Conservation (phyloP, 2,797 vertebrate species). For the Onychomys arenicola region DNA sequence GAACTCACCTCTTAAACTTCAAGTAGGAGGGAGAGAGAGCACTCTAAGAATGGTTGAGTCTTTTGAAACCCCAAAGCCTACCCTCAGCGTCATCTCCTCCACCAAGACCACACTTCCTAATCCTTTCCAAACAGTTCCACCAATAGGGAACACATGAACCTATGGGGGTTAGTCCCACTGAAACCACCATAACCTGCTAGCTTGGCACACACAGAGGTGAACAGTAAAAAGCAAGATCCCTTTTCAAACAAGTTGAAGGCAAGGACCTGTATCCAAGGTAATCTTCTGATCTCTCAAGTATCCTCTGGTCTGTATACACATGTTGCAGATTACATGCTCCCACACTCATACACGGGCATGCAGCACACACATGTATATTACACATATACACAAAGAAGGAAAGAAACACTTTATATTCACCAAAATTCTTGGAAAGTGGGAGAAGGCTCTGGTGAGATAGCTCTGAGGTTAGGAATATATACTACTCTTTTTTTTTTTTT, state of each 20-base stretch:
- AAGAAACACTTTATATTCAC: background rate
- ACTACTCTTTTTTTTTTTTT: no score
- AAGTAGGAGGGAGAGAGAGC: background rate
- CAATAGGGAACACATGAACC: background rate
- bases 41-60: background rate
- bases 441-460: background rate
- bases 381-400: background rate
- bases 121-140: background rate
- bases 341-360: background rate
- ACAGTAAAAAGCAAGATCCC: background rate
- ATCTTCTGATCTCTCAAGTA: background rate
- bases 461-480: no score
- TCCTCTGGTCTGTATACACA: background rate
- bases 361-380: background rate
- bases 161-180: background rate
- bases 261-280: background rate
- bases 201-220: background rate
- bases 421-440: background rate
- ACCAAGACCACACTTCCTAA: background rate
- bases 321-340: background rate
- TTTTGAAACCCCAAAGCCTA: background rate
- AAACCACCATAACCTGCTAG: background rate
- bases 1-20: background rate
- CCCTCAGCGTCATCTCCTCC: background rate
- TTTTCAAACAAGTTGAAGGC: background rate